phyloP scores from a whole-genome alignment of 2,888 invertebrate genomes.

The Caenorhabditis imperialis region DNA sequence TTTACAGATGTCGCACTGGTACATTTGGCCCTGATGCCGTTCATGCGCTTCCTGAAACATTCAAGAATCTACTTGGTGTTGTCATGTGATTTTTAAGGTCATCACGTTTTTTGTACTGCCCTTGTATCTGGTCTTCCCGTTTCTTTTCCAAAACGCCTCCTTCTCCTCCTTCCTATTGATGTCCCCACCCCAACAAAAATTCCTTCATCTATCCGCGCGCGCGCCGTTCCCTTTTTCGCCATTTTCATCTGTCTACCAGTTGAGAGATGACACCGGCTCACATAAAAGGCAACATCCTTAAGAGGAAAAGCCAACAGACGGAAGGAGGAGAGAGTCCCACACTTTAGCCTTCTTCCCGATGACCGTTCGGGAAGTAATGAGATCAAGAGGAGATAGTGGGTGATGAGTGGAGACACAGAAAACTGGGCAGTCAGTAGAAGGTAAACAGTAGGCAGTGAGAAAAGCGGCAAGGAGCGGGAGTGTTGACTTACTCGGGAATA shows the following conservation, averaged over 20 bases:
- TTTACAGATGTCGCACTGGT: conserved; percentile 94
- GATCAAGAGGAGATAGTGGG: conserved; percentile 25
- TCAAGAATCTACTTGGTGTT: conserved; percentile 41
- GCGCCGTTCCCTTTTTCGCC: conserved; percentile 10
- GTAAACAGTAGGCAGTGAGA: conserved; percentile 54
- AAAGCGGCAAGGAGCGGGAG: conserved; percentile 40
- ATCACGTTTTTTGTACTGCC: conserved; percentile 53
- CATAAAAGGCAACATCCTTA: conserved; percentile 58
- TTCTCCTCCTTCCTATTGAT: conserved; percentile 16
- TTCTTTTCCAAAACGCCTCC: conserved; percentile 43
- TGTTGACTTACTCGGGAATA: conserved; percentile 40
- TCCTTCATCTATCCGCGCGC: conserved; percentile 21
- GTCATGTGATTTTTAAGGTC: conserved; percentile 52
- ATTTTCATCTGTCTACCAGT: no score
- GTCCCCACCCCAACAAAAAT: conserved; percentile 22
- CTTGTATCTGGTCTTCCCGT: conserved; percentile 52
- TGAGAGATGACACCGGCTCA: conserved; percentile 45
- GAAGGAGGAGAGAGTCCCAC: conserved; percentile 15
- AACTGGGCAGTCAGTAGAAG: conserved; percentile 49
- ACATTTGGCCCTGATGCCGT: conserved; percentile 84
- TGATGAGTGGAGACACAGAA: conserved; percentile 27
- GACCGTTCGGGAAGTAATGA: conserved; percentile 52
- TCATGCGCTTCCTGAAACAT: conserved; percentile 77
- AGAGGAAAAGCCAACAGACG: conserved; percentile 53
- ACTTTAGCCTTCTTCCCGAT: conserved; percentile 45